phyloP scores from a whole-genome alignment of 1,140 invertebrate genomes.

The Triops longicaudatus region DNA sequence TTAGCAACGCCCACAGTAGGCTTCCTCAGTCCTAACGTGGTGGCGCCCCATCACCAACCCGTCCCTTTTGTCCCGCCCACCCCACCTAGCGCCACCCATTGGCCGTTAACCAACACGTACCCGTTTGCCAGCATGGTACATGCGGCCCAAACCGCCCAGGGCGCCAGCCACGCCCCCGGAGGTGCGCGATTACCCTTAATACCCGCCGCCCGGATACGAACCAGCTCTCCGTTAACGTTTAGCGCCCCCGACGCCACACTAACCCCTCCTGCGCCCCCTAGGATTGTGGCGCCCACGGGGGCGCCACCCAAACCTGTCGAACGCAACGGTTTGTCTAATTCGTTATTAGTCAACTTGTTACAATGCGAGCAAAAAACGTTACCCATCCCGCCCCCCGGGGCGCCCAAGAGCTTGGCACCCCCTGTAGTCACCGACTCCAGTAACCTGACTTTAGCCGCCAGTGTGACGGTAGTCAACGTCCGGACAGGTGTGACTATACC shows the following conservation, averaged over 20 bases:
- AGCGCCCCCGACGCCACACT: background rate
- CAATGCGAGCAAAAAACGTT: constrained; percentile 26
- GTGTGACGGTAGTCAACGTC: constrained; percentile 25
- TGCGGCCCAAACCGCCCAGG: constrained; percentile 52
- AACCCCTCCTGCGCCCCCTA: constrained; percentile 16
- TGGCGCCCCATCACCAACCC: constrained; percentile 38
- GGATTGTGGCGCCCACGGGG: background rate
- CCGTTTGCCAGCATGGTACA: constrained; percentile 86
- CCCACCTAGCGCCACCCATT: constrained; percentile 32
- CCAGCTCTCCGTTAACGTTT: background rate
- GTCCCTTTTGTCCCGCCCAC: constrained; percentile 37
- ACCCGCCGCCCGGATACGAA: background rate
- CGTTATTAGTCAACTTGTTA: constrained; percentile 26
- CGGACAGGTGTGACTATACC: constrained; percentile 25
- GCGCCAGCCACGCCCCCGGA: constrained; percentile 32
- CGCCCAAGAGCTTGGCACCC: background rate
- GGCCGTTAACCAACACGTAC: constrained; percentile 48
- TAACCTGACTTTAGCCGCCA: constrained; percentile 25
- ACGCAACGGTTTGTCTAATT: constrained; percentile 15
- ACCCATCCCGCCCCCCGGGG: constrained; percentile 4
- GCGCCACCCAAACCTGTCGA: background rate
- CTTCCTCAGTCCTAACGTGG: constrained; percentile 40
- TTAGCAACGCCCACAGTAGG: constrained; percentile 22
- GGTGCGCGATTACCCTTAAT: constrained; percentile 36
- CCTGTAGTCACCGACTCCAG: background rate